These are phyloP conservation scores for Acrobasis repandana DNA, from an alignment of 2,888 invertebrate species.

Conservation along the genomic window DNA sequence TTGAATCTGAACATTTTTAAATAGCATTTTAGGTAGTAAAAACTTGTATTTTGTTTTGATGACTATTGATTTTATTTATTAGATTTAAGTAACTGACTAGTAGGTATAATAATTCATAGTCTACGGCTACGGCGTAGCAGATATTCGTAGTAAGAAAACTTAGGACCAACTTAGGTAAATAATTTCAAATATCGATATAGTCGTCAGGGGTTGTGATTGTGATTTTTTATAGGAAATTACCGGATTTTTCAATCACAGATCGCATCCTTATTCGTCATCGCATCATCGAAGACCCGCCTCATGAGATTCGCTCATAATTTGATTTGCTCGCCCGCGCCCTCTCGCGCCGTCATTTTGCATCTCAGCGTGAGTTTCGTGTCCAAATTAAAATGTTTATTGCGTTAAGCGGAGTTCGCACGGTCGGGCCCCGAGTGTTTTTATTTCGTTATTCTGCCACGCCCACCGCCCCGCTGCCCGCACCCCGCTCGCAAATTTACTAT, in stretches of 20 bases:
- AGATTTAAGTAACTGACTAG: no score
- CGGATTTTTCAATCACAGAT: conserved; percentile 20
- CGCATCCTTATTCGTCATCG: conserved; percentile 28
- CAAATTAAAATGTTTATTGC: conserved; percentile 83
- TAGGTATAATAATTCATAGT: no score
- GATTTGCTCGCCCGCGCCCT: conserved; percentile 65
- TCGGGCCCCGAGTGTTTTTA: conserved; percentile 71
- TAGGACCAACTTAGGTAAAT: neutral
- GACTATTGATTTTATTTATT: no score
- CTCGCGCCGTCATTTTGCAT: conserved; percentile 71
- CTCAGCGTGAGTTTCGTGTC: conserved; percentile 80
- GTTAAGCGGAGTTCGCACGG: conserved; percentile 79
- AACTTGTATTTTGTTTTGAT: no score
- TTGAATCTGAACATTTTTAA: no score
- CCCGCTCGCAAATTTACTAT: conserved; percentile 63
- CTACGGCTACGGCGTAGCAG: neutral
- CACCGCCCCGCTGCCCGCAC: conserved; percentile 46
- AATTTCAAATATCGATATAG: neutral
- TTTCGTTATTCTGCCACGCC: conserved; percentile 75
- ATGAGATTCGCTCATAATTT: conserved; percentile 68
- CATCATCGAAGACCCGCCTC: conserved; percentile 39
- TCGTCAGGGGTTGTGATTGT: neutral
- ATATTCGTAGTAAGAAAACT: neutral
- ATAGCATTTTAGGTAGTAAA: no score
- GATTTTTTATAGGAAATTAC: conserved; percentile 13